Evolutionary conservation across 2,888 invertebrate species (phyloP).

Genomic region (Halocaridina rubra): DNA sequence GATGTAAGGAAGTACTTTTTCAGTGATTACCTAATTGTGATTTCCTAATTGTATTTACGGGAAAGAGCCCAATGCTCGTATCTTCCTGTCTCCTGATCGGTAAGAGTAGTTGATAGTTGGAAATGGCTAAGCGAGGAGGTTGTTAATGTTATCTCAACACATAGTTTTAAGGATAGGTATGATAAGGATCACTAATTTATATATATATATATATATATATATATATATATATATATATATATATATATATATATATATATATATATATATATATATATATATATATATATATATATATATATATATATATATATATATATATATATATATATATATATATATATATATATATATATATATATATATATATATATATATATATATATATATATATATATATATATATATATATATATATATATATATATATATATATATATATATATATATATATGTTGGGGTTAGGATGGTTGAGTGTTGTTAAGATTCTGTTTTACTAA

Average conservation of each 20-base stretch:
- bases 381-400: constrained; percentile 14
- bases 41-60: too few species aligned
- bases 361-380: constrained; percentile 14
- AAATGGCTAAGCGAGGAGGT: too few species aligned
- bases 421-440: neutral
- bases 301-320: neutral
- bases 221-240: neutral
- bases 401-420: neutral
- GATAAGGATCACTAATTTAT: neutral
- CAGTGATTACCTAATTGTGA: too few species aligned
- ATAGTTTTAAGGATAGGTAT: too few species aligned
- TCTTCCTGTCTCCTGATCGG: too few species aligned
- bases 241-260: neutral
- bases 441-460: neutral
- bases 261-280: constrained; percentile 6
- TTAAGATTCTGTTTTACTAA: too few species aligned
- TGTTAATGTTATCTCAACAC: too few species aligned
- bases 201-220: neutral
- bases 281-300: constrained; percentile 11
- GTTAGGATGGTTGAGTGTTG: too few species aligned
- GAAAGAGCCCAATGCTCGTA: too few species aligned
- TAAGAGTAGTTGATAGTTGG: too few species aligned
- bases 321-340: neutral
- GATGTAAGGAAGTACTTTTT: too few species aligned
- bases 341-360: neutral